Base-by-base conservation (phyloP, 2,113 vertebrate species). In the Ciconia stormi region DNA sequence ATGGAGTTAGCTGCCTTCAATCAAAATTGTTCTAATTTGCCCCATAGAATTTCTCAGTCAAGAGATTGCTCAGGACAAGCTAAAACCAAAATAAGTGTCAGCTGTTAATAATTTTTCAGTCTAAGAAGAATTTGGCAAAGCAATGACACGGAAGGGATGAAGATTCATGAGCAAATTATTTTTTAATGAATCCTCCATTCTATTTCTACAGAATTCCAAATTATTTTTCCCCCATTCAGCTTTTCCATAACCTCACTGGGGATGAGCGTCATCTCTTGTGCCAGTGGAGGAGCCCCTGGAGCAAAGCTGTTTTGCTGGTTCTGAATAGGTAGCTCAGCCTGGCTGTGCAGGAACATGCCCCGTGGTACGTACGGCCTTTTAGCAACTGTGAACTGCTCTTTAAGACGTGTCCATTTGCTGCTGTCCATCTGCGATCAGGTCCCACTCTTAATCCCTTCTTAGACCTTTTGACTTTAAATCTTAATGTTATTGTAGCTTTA, bases 401-500 rank as follows among this genome's bases (percentile, higher is more conserved):
- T 44, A 38, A 52, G 47, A 23, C 8, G 11, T 30, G 26, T 59
- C 47, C 49, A 16, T 61, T 44, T 70, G 50, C 40, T 67, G 52
- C 63, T 7, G 0, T 47, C 86, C 72, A 16, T 66, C 90, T 71
- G 70, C 0, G 0, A 40, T 42, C 40, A 2, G 18, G 38, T 47
- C 59, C 63, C 50, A 22, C 32, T 67, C 63, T 50, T 89, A 76
- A 70, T 86, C 71, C 83, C n/a, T 20, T 74, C 38, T 78, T 44
- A 85, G 73, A 91, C 66, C 78, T 95, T 84, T 59, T 93, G 67
- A 86, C 80, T 88, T 80, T 25, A 73, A 80, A 86, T 88, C 71
- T 67, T 88, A 86, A 73, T 55, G 52, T 90, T 46, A 26, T 78
- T 62, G 74, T 71, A 91, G 20, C 70, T 88, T 95, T 95, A 88